Evolutionary conservation across 2,113 vertebrate genomes (phyloP).

Genomic region (Prinia subflava): DNA sequence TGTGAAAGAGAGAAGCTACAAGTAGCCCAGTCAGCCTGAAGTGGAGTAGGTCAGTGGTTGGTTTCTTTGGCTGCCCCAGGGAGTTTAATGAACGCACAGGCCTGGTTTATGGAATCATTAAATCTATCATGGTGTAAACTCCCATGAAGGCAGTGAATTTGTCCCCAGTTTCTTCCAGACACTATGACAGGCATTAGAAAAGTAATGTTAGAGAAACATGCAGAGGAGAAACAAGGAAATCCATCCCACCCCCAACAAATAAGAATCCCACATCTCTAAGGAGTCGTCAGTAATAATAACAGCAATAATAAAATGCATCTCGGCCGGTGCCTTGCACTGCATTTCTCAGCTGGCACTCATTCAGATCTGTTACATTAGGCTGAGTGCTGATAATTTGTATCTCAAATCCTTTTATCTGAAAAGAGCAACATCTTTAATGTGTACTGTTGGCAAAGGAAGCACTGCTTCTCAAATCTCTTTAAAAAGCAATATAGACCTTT

Average conservation of each 20-base stretch:
- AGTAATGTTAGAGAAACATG: not conserved
- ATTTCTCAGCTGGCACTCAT: conserved; percentile 68
- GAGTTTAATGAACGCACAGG: not conserved
- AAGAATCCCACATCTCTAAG: conserved; percentile 55
- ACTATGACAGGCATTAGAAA: not conserved
- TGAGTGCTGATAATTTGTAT: conserved; percentile 69
- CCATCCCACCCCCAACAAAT: not conserved
- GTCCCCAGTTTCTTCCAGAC: not conserved
- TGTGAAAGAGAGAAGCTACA: not conserved
- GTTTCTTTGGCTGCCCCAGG: not conserved
- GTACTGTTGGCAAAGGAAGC: conserved; percentile 56
- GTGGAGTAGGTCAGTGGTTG: not conserved
- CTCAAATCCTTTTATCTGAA: conserved; percentile 72
- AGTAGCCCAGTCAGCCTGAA: not conserved
- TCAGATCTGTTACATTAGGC: conserved; percentile 67
- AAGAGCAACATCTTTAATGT: conserved; percentile 24
- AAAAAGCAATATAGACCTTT: conserved; percentile 57
- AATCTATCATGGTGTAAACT: not conserved
- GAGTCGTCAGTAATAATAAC: conserved; percentile 69
- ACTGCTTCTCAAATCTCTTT: conserved; percentile 65
- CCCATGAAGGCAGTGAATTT: conserved; percentile 1
- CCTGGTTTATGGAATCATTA: conserved; percentile 3
- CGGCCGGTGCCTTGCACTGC: conserved; percentile 55
- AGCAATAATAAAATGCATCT: conserved; percentile 69
- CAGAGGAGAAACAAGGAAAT: not conserved